These are phyloP conservation scores for Cebidichthys violaceus DNA, from an alignment of 2,113 vertebrate species.

Conservation along the genomic window DNA sequence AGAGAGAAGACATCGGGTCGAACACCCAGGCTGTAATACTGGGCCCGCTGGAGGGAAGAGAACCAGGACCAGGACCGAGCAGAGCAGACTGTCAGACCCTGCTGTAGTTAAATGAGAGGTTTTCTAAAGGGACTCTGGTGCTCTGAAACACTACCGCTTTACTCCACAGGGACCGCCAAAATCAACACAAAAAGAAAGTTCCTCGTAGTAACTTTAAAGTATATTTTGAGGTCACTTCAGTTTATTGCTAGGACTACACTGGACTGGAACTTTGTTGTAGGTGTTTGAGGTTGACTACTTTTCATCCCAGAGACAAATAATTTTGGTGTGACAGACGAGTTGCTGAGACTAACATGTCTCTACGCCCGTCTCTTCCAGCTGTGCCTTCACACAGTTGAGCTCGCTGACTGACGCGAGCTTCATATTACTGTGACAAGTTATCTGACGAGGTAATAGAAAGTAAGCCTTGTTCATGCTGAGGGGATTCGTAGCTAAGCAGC, in stretches of 20 bases:
- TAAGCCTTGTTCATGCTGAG: conserved; percentile 9
- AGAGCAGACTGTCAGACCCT: neutral
- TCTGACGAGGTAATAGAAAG: neutral
- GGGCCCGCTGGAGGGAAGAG: neutral
- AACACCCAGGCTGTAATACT: no score
- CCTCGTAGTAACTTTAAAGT: neutral
- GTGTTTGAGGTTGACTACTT: neutral
- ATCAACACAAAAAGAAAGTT: neutral
- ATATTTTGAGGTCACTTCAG: neutral
- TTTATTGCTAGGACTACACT: neutral
- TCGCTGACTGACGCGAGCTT: neutral
- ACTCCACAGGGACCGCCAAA: neutral
- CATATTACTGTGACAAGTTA: neutral
- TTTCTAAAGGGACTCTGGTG: neutral
- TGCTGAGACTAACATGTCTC: neutral
- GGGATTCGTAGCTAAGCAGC: neutral
- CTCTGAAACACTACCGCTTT: neutral
- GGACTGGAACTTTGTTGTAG: no score
- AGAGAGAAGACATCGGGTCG: no score
- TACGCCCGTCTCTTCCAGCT: neutral
- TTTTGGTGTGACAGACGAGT: neutral
- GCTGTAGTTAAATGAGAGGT: neutral
- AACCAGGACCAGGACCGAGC: neutral
- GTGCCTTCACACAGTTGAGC: neutral
- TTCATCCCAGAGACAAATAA: neutral